Conservation (phyloP, 2,113 vertebrate species). For the Grallaria varia region DNA sequence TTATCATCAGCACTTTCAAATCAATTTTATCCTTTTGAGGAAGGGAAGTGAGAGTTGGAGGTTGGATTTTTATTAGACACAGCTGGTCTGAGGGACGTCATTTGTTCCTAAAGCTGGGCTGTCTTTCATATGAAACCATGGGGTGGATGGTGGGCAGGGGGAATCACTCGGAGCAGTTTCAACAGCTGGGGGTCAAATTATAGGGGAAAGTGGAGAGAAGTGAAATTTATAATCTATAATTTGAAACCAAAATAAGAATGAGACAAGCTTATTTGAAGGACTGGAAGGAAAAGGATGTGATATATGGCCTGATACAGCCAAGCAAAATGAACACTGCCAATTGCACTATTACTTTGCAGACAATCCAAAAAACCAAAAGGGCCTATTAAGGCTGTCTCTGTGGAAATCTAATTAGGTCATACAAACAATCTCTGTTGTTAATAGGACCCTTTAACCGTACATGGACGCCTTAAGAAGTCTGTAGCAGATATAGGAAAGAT, state of each 20-base stretch:
- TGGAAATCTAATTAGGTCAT: slow-evolving; percentile 59
- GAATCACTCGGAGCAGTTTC: slow-evolving; percentile 40
- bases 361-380: slow-evolving; percentile 51
- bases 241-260: slow-evolving; percentile 60
- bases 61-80: slow-evolving; percentile 35
- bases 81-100: slow-evolving; percentile 43
- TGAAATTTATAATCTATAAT: slow-evolving; percentile 71
- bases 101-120: slow-evolving; percentile 31
- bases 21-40: slow-evolving; percentile 28
- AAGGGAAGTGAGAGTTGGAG: slow-evolving; percentile 21
- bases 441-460: neutral
- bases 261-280: slow-evolving; percentile 38
- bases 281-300: slow-evolving; percentile 46
- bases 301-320: slow-evolving; percentile 50
- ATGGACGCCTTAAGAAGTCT: neutral
- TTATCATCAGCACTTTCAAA: slow-evolving; percentile 20
- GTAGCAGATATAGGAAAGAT: neutral
- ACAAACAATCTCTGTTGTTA: slow-evolving; percentile 37
- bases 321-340: slow-evolving; percentile 61
- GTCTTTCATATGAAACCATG: slow-evolving; percentile 24
- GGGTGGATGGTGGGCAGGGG: slow-evolving; percentile 5
- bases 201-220: slow-evolving; percentile 51
- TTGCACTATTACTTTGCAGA: slow-evolving; percentile 43
- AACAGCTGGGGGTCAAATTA: slow-evolving; percentile 62
- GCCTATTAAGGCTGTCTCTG: slow-evolving; percentile 45